Evolutionary conservation across 2,113 vertebrate species (phyloP), one percentile per base, ranked within the genome.

Genomic region (Apodemus speciosus): DNA sequence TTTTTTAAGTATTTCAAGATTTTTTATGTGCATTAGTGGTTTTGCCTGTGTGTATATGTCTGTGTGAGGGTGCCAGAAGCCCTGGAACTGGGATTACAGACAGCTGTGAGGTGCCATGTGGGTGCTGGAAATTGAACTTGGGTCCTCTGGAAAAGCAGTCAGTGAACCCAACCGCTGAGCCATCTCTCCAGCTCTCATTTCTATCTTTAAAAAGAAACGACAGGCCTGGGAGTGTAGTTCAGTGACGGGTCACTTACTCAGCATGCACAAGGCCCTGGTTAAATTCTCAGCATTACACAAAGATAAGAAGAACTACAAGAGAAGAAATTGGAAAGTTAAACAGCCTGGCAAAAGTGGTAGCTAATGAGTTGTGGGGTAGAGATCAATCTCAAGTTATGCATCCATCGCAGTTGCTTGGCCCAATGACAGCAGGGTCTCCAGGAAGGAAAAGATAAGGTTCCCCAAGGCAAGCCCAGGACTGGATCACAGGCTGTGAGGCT

Each of bases 151-250:
- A 77, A 53, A 9, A 53, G 75, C 8, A 77, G 46, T 9, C 75
- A 77, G 75, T 21, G 75, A 25, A 60, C 21, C n/a, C 21, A 40
- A 81, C n/a, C 77, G 6, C 23, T 27, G 53, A 81, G 23, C 21
- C 53, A 40, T 81, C 53, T 60, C 53, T 60, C 79, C 35, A 81
- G n/a, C n/a, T 6, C 35, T 49, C 46, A 32, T n/a, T 90, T 92
- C 43, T 43, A 90, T 53, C 76, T 81, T 75, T 27, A 75, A 83
- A 89, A 66, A 49, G 69, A 93, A 96, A 72, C 25, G 66, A 71
- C 43, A 32, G 27, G 16, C 7, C 51, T 23, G 6, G 30, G 25
- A 62, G 14, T 66, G 5, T 64, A 15, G 30, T 16, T n/a, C 58
- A 27, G 43, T 64, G 11, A 32, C 38, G 30, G 72, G 14, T 8